A percentile compares a stretch with the other conserved stretches of the same genome.
Conservation (phyloP, 2,113 vertebrate genomes). For the Pterocles orientalis region DNA sequence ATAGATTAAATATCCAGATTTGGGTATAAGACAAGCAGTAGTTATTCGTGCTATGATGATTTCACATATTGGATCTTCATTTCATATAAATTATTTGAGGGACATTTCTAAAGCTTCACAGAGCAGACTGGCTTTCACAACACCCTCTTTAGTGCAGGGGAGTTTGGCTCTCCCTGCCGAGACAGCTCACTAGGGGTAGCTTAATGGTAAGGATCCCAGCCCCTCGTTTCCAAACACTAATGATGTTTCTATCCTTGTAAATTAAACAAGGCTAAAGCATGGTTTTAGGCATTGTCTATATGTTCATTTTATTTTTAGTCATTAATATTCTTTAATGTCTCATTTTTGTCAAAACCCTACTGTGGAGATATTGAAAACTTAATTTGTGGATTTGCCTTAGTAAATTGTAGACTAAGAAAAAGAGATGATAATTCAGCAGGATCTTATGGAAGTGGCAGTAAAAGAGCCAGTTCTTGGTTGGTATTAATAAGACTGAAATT, state of each 20-base stretch:
- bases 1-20: neutral
- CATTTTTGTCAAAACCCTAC: neutral
- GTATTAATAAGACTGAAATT: neutral
- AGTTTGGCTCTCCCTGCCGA: neutral
- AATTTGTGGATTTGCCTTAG: neutral
- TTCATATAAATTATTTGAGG: neutral
- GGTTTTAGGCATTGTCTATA: neutral
- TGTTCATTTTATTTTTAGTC: neutral
- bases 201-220: neutral
- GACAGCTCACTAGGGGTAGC: neutral
- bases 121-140: neutral
- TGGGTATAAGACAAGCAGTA: neutral
- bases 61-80: neutral
- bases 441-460: neutral
- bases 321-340: neutral
- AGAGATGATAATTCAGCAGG: neutral
- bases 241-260: neutral
- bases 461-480: neutral
- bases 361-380: neutral
- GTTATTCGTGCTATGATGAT: neutral
- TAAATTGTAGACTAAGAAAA: neutral
- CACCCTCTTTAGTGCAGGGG: neutral
- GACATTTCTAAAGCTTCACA: neutral
- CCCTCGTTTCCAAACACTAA: neutral
- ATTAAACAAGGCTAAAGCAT: neutral